Conservation (phyloP, 2,888 invertebrate genomes). For the Polydrusus pterygomalis region DNA sequence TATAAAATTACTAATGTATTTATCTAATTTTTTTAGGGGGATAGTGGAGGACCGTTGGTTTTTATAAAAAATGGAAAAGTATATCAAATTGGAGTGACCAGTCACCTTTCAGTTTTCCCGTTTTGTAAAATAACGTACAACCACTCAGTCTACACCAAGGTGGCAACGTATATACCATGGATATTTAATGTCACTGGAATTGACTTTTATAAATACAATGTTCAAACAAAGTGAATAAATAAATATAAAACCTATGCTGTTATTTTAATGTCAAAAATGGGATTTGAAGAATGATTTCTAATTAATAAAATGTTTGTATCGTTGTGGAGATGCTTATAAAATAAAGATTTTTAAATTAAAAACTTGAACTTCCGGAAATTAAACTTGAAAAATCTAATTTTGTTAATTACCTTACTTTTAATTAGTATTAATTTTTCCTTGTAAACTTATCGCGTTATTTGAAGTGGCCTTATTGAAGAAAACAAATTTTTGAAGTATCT, state of each 20-base stretch:
- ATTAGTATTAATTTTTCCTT: too few species aligned
- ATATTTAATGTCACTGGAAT: slow-evolving; percentile 67
- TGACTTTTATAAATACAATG: slow-evolving; percentile 53
- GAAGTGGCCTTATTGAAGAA: too few species aligned
- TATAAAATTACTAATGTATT: background rate
- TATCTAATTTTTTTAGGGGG: slow-evolving; percentile 64
- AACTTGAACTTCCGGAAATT: background rate
- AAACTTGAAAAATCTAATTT: background rate
- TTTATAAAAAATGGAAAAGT: slow-evolving; percentile 63
- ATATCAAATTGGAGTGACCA: slow-evolving; percentile 69
- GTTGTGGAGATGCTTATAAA: too few species aligned
- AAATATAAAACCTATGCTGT: too few species aligned
- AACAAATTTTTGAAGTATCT: too few species aligned
- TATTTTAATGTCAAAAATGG: background rate
- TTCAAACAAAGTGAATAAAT: too few species aligned
- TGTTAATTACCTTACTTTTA: background rate
- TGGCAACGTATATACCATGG: slow-evolving; percentile 68
- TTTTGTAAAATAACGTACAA: slow-evolving; percentile 68
- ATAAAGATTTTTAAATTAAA: too few species aligned
- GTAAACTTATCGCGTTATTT: too few species aligned
- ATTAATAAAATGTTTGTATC: too few species aligned
- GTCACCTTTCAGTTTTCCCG: slow-evolving; percentile 68
- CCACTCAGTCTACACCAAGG: slow-evolving; percentile 69
- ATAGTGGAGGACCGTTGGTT: slow-evolving; percentile 69
- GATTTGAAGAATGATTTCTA: background rate